Conservation (phyloP, 92 coral and sea anemone genomes). For the Diadumene lineata region DNA sequence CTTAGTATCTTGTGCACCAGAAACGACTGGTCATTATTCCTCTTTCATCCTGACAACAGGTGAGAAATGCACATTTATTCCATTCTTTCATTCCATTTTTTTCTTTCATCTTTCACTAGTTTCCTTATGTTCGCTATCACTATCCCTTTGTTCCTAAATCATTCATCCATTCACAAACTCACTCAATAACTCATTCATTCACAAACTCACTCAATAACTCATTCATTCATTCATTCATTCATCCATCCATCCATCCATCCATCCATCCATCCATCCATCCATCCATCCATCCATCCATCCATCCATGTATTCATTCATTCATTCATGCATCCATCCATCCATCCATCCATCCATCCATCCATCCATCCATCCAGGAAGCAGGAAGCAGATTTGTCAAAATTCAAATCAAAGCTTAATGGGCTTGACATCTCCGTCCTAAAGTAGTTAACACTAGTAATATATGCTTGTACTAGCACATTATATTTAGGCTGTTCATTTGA, state of each 20-base stretch:
- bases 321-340: background rate
- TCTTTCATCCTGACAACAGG: conserved; percentile 79
- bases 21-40: conserved; percentile 63
- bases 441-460: too few relatives aligned
- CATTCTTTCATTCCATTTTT: background rate
- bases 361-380: background rate
- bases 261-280: background rate
- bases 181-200: background rate
- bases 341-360: background rate
- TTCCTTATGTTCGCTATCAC: too few relatives aligned
- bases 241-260: background rate
- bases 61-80: conserved; percentile 10
- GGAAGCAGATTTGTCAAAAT: too few relatives aligned
- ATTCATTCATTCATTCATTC: background rate
- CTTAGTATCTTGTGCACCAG: conserved; percentile 4
- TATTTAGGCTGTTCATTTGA: too few relatives aligned
- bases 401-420: too few relatives aligned
- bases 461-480: too few relatives aligned
- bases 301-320: background rate
- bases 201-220: background rate
- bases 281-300: background rate
- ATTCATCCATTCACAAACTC: background rate
- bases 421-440: too few relatives aligned
- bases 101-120: too few relatives aligned
- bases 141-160: too few relatives aligned